Base-by-base conservation (phyloP, 2,113 vertebrate species). In the Camarhynchus parvulus region DNA sequence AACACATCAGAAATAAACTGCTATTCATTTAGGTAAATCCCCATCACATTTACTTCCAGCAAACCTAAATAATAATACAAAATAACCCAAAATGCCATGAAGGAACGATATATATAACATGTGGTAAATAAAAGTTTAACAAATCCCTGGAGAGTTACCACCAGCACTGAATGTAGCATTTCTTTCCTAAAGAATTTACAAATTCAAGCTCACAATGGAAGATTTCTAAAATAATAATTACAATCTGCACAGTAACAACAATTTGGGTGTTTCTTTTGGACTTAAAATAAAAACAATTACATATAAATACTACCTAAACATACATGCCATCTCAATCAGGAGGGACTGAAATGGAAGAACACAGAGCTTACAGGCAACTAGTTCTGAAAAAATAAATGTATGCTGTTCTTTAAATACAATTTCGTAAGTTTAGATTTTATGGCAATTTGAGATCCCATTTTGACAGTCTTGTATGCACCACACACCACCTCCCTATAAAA, bases 11-110 rank as follows among this genome's bases (percentile, higher is more conserved):
- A 96, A 97, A 96, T 77, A 91, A 97, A 89, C 73, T 74, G 61
- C 52, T 77, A 67, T 92, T 93, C 96, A 90, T 80, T 78, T 69
- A 92, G 55, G 92, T 78, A 95, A 97, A 97, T 87, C 94, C 79
- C 94, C 96, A 88, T 35, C 53, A 44, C 46, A 12, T 80, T 91
- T 93, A 92, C 78, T 97, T 95, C 89, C 39, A 73, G 89, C 83
- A 97, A 90, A 97, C 55, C 42, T 69, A 85, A 94, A 95, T 39
- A 96, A 92, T 23, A 94, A 95, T 9, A 20, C 58, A 94, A 94
- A 95, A 80, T 42, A 83, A 62, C 82, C 68, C 64, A 55, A 84
- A 96, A 92, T 49, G 73, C 21, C 47, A 2, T 13, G 39, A 87
- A 92, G 79, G 41, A 87, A 96, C 0, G 5, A 21, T 53, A 49